Conservation (phyloP, 2,797 vertebrate genomes). For the Epinephelus awoara region DNA sequence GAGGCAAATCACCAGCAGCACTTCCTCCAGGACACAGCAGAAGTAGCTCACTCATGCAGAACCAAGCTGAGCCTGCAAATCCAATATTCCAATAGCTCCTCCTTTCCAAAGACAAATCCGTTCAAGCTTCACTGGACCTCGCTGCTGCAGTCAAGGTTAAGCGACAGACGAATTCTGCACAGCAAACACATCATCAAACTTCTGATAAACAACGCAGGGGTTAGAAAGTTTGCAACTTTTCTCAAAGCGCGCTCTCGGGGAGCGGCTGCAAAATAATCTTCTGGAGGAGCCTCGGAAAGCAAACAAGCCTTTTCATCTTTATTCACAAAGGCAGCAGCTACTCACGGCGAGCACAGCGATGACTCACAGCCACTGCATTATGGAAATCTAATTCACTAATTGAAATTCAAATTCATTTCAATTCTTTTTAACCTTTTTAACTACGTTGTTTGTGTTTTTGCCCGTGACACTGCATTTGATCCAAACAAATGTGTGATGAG, state of each 20-base stretch:
- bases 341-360: slow-evolving; percentile 25
- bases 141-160: slow-evolving; percentile 35
- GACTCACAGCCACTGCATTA: slow-evolving; percentile 59
- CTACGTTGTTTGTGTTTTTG: neutral
- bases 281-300: slow-evolving; percentile 1
- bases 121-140: slow-evolving; percentile 47
- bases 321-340: slow-evolving; percentile 32
- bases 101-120: slow-evolving; percentile 57
- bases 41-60: slow-evolving; percentile 45
- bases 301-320: slow-evolving; percentile 45
- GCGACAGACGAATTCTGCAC: slow-evolving; percentile 13
- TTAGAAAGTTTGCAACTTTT: slow-evolving; percentile 39
- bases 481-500: slow-evolving; percentile 44
- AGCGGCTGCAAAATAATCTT: slow-evolving; percentile 14
- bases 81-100: slow-evolving; percentile 64
- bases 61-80: slow-evolving; percentile 62
- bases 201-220: slow-evolving; percentile 31
- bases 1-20: slow-evolving; percentile 15
- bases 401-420: slow-evolving; percentile 65
- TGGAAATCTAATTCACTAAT: slow-evolving; percentile 71
- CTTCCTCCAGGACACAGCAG: slow-evolving; percentile 35
- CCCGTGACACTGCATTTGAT: slow-evolving; percentile 47
- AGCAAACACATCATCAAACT: slow-evolving; percentile 44
- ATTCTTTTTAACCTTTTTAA: slow-evolving; percentile 64
- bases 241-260: neutral